Conservation (phyloP, 2,113 vertebrate species). For the Pagrus major region DNA sequence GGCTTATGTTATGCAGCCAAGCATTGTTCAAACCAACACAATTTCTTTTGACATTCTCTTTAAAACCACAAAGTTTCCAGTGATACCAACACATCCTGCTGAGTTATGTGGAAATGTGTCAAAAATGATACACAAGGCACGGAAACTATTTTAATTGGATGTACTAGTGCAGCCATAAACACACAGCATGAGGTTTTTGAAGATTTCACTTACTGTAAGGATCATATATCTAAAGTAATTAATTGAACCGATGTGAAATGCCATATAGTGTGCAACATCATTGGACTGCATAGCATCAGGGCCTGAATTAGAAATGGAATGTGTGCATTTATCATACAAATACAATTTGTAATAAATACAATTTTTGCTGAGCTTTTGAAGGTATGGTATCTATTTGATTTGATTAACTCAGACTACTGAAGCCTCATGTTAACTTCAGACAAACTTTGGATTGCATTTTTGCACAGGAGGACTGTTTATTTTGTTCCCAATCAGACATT, state of each 20-base stretch:
- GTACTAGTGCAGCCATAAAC: too few relatives aligned
- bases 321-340: too few relatives aligned
- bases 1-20: background rate
- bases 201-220: background rate
- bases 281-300: background rate
- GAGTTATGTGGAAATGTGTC: background rate
- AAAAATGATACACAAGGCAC: background rate
- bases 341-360: too few relatives aligned
- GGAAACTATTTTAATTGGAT: background rate
- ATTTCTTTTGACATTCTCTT: background rate
- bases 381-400: background rate
- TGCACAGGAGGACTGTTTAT: background rate
- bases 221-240: background rate
- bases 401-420: background rate
- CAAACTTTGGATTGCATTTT: background rate
- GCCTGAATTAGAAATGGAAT: too few relatives aligned
- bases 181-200: background rate
- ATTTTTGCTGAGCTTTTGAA: too few relatives aligned
- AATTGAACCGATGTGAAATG: background rate
- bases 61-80: background rate
- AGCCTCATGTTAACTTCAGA: background rate
- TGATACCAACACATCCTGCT: background rate
- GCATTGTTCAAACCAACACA: background rate
- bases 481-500: background rate
- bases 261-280: too few relatives aligned